These are phyloP conservation scores for Sphecodes monilicornis DNA, from an alignment of 2,888 invertebrate genomes.

Conservation along the genomic window DNA sequence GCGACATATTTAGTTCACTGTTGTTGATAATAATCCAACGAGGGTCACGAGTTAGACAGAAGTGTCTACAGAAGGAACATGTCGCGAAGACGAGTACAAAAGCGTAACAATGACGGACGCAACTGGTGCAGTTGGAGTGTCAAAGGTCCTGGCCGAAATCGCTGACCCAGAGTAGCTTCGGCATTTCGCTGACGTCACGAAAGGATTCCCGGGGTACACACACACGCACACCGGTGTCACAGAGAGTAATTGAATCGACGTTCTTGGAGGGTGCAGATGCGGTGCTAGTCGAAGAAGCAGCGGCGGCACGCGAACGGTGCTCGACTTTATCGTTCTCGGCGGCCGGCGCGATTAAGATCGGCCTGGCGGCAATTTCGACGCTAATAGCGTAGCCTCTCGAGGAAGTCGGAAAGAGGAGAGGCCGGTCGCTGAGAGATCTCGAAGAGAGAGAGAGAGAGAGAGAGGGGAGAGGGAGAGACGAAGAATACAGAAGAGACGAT, in stretches of 20 bases:
- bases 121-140: no score
- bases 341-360: constrained; percentile 57
- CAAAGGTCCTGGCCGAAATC: not conserved
- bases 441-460: not conserved
- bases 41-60: no score
- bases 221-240: not conserved
- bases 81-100: no score
- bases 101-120: no score
- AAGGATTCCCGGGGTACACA: not conserved
- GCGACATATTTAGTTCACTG: no score
- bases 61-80: no score
- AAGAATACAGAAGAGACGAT: constrained; percentile 37
- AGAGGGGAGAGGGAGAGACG: not conserved
- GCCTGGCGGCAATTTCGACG: constrained; percentile 55
- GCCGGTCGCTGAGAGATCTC: no score
- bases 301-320: constrained; percentile 55
- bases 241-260: not conserved
- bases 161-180: not conserved
- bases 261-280: not conserved
- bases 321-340: constrained; percentile 46
- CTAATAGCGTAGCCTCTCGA: constrained; percentile 57
- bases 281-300: not conserved
- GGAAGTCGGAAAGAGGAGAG: constrained; percentile 43
- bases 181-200: not conserved
- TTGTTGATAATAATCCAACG: no score